Evolutionary conservation across 30 jellyfish, hydroid and myxozoan genomes (phyloP), one percentile per base, ranked within the genome.

Genomic region (Phacellophora camtschatica): DNA sequence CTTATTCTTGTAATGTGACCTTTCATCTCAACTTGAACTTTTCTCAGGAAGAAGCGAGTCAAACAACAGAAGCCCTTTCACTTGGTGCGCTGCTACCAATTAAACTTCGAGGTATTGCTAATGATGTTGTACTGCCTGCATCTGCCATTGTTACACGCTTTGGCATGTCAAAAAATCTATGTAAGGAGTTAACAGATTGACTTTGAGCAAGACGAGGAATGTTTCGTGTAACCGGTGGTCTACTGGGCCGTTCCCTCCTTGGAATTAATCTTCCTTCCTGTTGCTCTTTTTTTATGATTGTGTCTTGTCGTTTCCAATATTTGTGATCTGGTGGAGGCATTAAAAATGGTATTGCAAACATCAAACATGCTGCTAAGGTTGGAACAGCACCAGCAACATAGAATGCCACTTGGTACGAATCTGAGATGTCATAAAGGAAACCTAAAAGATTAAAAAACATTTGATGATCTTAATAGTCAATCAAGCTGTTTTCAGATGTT

Each of bases 371-470:
- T 5, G 99, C 99, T 30, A 93, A 34, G 0, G 97, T 85, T 6
- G 99, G 97, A 15, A 93, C 90, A 0, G 99, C 99, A 36, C 99
- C 99, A 68, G 99, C 95, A 42, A 93, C 97, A 64, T 85, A 93
- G 56, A 93, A 93, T 24, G 99, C 99, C 28, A 93, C 97, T 69
- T 93, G 99, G 62, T 93, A 93, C 5, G 99, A 93, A 43, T 86
- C 56, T 5, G 99, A 93, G 25, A 81, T 82, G 33, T 86, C 97
- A 41, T 93, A 93, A 13, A 93, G 88, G 51, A 79, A 78, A 32
- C 99, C 99, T 93, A 58, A 24, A 86, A 66, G 12, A 0, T 7
- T 30, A 77, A 5, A 29, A 28, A 74, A 43, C n/a, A n/a, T n/a
- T n/a, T n/a, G n/a, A n/a, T n/a, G n/a, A n/a, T n/a, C n/a, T n/a